Evolutionary conservation across 2,797 vertebrate species (phyloP).

Genomic region (Hipposideros larvatus): DNA sequence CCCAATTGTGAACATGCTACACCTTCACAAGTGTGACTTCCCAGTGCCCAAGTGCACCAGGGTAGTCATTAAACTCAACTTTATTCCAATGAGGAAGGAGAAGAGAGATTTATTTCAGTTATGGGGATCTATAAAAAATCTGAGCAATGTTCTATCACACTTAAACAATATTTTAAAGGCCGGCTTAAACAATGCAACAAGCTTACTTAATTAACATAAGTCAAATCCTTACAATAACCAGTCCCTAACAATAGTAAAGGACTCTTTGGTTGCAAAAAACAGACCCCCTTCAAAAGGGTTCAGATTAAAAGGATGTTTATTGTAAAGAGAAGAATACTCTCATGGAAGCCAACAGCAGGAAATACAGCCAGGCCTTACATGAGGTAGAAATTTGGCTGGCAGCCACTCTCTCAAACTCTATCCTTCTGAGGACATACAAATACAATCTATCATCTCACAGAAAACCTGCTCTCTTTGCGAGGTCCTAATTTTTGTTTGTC

Average conservation of each 20-base stretch:
- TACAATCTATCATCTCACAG: background rate
- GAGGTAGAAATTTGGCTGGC: conserved; percentile 26
- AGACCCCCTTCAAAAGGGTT: background rate
- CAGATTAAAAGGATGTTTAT: conserved; percentile 50
- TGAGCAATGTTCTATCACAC: background rate
- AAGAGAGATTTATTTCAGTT: background rate
- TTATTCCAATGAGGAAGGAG: background rate
- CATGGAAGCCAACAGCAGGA: background rate
- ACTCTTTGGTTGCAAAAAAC: background rate
- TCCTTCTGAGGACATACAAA: background rate
- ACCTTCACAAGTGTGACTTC: background rate
- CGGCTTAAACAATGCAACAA: conserved; percentile 2
- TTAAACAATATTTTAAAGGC: conserved; percentile 2
- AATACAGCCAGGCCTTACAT: background rate
- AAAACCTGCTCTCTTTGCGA: background rate
- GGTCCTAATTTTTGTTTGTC: conserved; percentile 30
- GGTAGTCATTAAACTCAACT: background rate
- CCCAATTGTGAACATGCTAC: background rate
- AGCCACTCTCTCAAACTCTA: background rate
- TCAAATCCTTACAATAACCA: background rate
- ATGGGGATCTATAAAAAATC: background rate
- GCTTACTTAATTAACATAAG: conserved; percentile 24
- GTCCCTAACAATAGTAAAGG: background rate
- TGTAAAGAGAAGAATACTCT: conserved; percentile 1
- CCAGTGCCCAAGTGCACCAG: background rate